A percentile compares a stretch with the other conserved stretches of the same genome.
Evolutionary conservation across 2,113 vertebrate genomes (phyloP).

Genomic region (Rhynchopsitta pachyrhyncha): DNA sequence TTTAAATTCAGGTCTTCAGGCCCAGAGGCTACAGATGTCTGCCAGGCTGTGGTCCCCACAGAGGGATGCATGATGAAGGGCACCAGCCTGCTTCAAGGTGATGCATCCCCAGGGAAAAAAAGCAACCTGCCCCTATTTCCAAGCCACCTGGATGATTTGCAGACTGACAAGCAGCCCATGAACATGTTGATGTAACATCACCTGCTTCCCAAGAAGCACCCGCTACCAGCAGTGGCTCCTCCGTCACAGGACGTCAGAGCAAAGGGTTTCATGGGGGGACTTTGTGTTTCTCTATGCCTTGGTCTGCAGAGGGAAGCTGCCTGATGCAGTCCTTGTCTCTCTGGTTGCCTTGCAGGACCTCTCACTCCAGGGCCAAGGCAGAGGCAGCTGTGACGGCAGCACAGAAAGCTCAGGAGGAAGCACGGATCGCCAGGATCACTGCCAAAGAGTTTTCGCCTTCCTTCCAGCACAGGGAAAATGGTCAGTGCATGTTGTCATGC

Average conservation of each 20-base stretch:
- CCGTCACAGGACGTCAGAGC: rapidly evolving
- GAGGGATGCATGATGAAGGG: neutral
- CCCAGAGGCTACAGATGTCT: neutral
- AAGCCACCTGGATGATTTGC: neutral
- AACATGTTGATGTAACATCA: rapidly evolving
- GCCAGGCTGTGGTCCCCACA: neutral
- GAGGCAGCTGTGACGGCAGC: slow-evolving; percentile 90
- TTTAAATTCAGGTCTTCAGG: neutral
- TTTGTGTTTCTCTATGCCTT: rapidly evolving
- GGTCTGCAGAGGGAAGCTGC: neutral
- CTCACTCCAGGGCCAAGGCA: slow-evolving; percentile 93
- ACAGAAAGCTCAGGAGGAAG: slow-evolving; percentile 92
- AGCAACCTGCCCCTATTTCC: neutral
- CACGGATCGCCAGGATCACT: slow-evolving; percentile 91
- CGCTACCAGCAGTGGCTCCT: rapidly evolving
- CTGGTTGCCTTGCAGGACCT: slow-evolving; percentile 80
- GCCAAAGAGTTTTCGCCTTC: slow-evolving; percentile 98
- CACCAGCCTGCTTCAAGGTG: neutral
- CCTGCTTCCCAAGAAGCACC: rapidly evolving
- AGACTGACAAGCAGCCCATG: neutral
- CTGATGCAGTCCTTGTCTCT: neutral
- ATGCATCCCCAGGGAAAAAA: neutral
- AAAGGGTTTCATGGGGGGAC: rapidly evolving
- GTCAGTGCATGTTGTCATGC: slow-evolving; percentile 68
- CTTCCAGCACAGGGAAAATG: slow-evolving; percentile 94